Base-by-base conservation (phyloP, 2,888 invertebrate species). In the Sarcophaga carnaria region DNA sequence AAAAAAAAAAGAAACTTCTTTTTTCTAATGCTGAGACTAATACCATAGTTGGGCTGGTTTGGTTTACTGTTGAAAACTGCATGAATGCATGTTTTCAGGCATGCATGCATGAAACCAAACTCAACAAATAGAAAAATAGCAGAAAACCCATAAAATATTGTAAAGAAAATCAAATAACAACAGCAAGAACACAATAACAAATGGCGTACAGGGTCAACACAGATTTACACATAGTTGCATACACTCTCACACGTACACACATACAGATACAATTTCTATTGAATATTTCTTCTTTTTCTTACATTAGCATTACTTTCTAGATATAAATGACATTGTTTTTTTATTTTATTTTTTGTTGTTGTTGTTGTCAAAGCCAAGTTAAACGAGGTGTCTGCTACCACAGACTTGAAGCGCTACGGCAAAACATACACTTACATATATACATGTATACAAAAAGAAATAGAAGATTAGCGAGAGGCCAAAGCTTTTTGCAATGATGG, bases 151-250 rank as follows among this genome's bases (percentile, higher is more conserved):
- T 80, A 80, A 82, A 83, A 72, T 63, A 83, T 78, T 75, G 71
- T 79, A 71, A 62, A 80, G 82, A 83, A 74, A 83, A 66, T 62
- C 71, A 66, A 80, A 80, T n/a, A 80, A 71, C 66, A 83, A 66
- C 84, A 87, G 86, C 85, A 90, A 63, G 79, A 83, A 85, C 64
- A 84, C 87, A 90, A 88, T 88, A 85, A 90, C 91, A 91, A 91
- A 91, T 90, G 90, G 90, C 90, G 90, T 90, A 91, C 92, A 91
- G 91, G 92, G 91, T 91, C 91, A 91, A 74, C 47, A 69, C 63
- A 86, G 27, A 60, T 59, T 37, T 20, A 71, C 77, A 82, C 20
- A 49, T 0, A 49, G 4, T 14, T 14, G 54, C 17, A 54, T 54
- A 17, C 37, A 37, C 37, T 6, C 14, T 54, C 54, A 17, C 49